Conservation (phyloP, 2,113 vertebrate genomes). For the Syngnathus floridae region DNA sequence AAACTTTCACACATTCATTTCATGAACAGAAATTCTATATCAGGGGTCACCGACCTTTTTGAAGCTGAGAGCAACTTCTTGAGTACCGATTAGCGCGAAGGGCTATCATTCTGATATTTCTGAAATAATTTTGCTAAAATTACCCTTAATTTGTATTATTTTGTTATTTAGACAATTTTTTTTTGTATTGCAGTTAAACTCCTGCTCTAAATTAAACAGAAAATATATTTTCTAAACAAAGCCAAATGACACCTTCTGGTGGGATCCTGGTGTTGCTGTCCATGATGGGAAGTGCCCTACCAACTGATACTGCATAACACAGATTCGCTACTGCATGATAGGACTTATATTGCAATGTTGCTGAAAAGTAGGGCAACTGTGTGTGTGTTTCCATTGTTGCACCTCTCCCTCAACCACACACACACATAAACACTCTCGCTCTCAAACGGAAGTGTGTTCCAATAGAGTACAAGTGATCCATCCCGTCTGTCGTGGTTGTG, state of each 20-base stretch:
- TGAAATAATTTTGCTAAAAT: too few relatives aligned
- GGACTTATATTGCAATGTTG: conserved; percentile 41
- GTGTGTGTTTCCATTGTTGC: conserved; percentile 26
- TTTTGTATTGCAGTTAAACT: too few relatives aligned
- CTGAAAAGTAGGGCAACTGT: conserved; percentile 60
- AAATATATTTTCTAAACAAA: background rate
- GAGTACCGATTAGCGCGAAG: too few relatives aligned
- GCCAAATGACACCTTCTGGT: background rate
- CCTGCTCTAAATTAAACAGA: background rate
- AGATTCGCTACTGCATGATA: conserved; percentile 35
- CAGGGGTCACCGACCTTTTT: too few relatives aligned
- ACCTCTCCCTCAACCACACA: conserved; percentile 10
- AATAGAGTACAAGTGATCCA: conserved; percentile 50
- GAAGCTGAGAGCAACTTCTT: too few relatives aligned
- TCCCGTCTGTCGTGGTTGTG: conserved; percentile 57
- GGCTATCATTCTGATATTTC: too few relatives aligned
- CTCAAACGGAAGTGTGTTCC: conserved; percentile 49
- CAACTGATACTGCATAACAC: conserved; percentile 12
- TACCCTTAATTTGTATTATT: too few relatives aligned
- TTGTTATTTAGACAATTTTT: too few relatives aligned
- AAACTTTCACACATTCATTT: too few relatives aligned
- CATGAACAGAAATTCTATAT: too few relatives aligned
- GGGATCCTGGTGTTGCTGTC: background rate
- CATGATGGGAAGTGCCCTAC: background rate
- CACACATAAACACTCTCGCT: background rate